Conservation (phyloP, 2,797 vertebrate species). For the Gadopsis bispinosus region DNA sequence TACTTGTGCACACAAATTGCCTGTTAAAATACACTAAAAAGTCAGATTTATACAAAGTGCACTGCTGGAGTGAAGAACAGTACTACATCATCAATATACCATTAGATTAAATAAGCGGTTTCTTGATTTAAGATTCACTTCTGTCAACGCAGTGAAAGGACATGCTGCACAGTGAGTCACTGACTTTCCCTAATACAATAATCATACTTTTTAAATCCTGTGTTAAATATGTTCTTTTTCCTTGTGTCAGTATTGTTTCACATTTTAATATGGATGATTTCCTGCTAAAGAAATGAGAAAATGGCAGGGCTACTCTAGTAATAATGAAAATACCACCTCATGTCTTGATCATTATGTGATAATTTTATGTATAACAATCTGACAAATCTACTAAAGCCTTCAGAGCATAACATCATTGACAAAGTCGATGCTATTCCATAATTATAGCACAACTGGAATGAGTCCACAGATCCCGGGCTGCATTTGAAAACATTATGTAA, state of each 20-base stretch:
- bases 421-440: slow-evolving; percentile 1
- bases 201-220: background rate
- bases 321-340: slow-evolving; percentile 9
- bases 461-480: slow-evolving; percentile 9
- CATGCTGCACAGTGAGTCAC: slow-evolving; percentile 15
- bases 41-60: slow-evolving; percentile 29
- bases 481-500: background rate
- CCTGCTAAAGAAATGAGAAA: background rate
- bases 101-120: slow-evolving; percentile 6
- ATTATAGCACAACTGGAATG: slow-evolving; percentile 15
- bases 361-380: slow-evolving; percentile 19
- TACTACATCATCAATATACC: slow-evolving; percentile 24
- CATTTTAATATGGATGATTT: slow-evolving; percentile 8
- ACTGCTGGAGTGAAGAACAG: slow-evolving; percentile 21
- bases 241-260: slow-evolving; percentile 26
- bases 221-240: slow-evolving; percentile 18
- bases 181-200: slow-evolving; percentile 8
- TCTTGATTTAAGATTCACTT: slow-evolving; percentile 6
- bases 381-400: background rate
- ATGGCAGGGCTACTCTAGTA: background rate
- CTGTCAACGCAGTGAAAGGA: slow-evolving; percentile 10
- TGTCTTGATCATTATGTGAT: slow-evolving; percentile 6
- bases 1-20: slow-evolving; percentile 41
- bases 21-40: slow-evolving; percentile 49
- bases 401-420: slow-evolving; percentile 9